Percentiles rank a stretch among this genome's conserved stretches.
phyloP scores from a whole-genome alignment of 2,888 invertebrate species.

The Luperina nickerlii region DNA sequence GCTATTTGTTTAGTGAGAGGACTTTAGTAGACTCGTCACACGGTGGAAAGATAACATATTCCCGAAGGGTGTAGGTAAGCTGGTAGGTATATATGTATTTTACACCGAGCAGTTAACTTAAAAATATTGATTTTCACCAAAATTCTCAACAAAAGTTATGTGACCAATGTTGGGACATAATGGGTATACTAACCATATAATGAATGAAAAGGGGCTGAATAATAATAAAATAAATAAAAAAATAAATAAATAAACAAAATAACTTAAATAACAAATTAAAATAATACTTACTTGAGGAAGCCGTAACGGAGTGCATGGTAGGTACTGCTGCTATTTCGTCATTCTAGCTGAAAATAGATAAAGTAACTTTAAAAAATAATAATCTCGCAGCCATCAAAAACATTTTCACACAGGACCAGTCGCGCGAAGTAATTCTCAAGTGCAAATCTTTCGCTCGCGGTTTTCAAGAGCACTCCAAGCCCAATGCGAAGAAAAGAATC shows the following conservation, averaged over 20 bases:
- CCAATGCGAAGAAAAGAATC: slow-evolving; percentile 78
- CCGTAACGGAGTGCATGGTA: slow-evolving; percentile 78
- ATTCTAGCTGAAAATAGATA: slow-evolving; percentile 69
- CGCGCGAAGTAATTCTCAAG: slow-evolving; percentile 74
- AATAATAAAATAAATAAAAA: no score
- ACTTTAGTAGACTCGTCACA: slow-evolving; percentile 5
- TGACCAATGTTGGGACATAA: neutral
- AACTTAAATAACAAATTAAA: neutral
- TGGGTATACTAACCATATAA: neutral
- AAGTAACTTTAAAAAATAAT: slow-evolving; percentile 3
- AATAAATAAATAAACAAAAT: no score
- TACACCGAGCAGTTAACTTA: neutral
- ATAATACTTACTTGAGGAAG: slow-evolving; percentile 80
- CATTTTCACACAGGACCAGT: slow-evolving; percentile 70
- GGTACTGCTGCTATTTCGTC: slow-evolving; percentile 61
- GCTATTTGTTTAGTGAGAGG: slow-evolving; percentile 1
- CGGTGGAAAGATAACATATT: neutral
- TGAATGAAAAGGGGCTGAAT: neutral
- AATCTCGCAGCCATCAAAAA: slow-evolving; percentile 25
- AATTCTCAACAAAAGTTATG: neutral
- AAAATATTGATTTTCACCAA: neutral
- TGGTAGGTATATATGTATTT: neutral
- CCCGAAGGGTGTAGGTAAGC: neutral
- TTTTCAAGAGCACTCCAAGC: slow-evolving; percentile 76
- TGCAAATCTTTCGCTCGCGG: slow-evolving; percentile 69